Evolutionary conservation across 2,797 vertebrate species (phyloP).

Genomic region (Morelia viridis): DNA sequence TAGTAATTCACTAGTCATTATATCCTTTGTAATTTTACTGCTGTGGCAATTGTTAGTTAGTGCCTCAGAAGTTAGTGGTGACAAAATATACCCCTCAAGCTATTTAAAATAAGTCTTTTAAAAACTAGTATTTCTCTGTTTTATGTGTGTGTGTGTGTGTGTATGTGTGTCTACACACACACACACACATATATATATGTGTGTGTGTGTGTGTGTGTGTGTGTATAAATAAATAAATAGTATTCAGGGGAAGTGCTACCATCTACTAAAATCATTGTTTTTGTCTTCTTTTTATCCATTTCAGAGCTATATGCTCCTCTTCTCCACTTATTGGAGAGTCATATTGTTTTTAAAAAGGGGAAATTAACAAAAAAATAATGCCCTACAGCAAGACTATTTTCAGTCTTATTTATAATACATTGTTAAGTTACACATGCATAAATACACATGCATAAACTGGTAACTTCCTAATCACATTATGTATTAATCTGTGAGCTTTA

Average conservation of each 20-base stretch:
- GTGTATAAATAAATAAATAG: neutral
- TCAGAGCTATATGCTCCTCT: neutral
- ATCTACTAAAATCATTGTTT: neutral
- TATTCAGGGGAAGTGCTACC: neutral
- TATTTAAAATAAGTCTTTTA: neutral
- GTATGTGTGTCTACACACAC: too few relatives aligned
- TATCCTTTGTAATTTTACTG: neutral
- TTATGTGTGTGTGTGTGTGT: neutral
- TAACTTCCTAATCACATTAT: neutral
- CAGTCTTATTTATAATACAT: neutral
- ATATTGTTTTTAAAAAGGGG: neutral
- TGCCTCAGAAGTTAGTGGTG: neutral
- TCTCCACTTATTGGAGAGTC: neutral
- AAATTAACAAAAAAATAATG: neutral
- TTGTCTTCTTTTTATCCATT: neutral
- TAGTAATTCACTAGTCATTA: neutral
- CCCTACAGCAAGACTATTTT: neutral
- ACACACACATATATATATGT: too few relatives aligned
- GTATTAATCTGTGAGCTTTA: neutral
- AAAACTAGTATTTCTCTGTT: neutral
- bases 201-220: too few relatives aligned
- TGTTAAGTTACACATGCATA: neutral
- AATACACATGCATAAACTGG: neutral
- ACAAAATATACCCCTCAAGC: neutral
- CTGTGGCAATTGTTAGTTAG: neutral